phyloP scores from a whole-genome alignment of 2,797 vertebrate genomes.

The Anableps anableps region DNA sequence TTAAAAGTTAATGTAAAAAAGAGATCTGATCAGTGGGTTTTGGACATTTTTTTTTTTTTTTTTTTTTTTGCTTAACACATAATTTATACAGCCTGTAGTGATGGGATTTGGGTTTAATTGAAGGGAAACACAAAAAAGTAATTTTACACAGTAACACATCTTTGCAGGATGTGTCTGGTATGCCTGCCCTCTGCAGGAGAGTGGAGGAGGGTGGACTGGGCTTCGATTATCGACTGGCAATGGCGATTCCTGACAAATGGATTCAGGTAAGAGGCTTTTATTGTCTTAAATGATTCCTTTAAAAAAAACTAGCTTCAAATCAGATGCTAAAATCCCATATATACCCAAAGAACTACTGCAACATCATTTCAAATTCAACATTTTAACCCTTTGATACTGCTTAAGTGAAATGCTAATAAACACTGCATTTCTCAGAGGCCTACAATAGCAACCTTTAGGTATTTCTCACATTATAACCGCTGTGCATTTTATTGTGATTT shows the following conservation, averaged over 20 bases:
- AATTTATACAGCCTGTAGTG: slow-evolving; percentile 22
- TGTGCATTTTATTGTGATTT: background rate
- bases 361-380: background rate
- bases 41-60: slow-evolving; percentile 38
- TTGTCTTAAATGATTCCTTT: slow-evolving; percentile 18
- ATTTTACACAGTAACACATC: slow-evolving; percentile 45
- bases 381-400: background rate
- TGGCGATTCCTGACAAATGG: slow-evolving; percentile 99
- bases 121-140: slow-evolving; percentile 41
- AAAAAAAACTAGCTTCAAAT: background rate
- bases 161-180: slow-evolving; percentile 95
- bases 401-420: background rate
- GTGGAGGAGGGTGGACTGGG: slow-evolving; percentile 90
- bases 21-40: slow-evolving; percentile 39
- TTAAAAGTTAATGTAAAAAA: slow-evolving; percentile 61
- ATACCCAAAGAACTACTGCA: background rate
- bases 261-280: slow-evolving; percentile 87
- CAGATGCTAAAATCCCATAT: background rate
- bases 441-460: background rate
- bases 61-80: slow-evolving; percentile 18
- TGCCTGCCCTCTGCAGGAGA: slow-evolving; percentile 93
- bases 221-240: slow-evolving; percentile 95
- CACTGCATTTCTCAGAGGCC: background rate
- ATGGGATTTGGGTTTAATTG: slow-evolving; percentile 37
- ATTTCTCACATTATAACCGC: background rate